phyloP scores from a whole-genome alignment of 1,140 invertebrate genomes.

The Epicauta chinensis region DNA sequence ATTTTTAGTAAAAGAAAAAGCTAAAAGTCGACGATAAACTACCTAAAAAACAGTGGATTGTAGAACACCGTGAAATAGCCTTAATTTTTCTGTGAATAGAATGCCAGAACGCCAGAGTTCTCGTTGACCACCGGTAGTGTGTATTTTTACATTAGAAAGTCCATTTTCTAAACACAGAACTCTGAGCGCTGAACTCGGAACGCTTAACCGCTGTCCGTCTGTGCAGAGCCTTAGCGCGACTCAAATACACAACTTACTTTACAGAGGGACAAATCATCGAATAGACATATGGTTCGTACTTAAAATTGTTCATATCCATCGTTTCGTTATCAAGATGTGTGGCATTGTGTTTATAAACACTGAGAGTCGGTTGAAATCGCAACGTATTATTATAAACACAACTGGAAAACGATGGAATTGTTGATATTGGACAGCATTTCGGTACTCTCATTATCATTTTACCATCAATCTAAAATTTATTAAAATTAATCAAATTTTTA shows the following conservation, averaged over 20 bases:
- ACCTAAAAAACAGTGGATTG: too few relatives aligned
- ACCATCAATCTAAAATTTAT: neutral
- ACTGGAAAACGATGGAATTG: neutral
- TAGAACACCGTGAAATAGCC: too few relatives aligned
- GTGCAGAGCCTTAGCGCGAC: neutral
- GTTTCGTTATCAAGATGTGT: slow-evolving; percentile 20
- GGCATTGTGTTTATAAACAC: slow-evolving; percentile 18
- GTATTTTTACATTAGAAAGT: too few relatives aligned
- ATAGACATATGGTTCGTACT: slow-evolving; percentile 11
- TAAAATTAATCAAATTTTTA: neutral
- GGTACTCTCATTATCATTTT: slow-evolving; percentile 43
- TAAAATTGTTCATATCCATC: slow-evolving; percentile 2
- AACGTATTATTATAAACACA: slow-evolving; percentile 1
- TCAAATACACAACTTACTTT: slow-evolving; percentile 8
- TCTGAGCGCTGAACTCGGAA: too few relatives aligned
- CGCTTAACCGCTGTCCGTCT: too few relatives aligned
- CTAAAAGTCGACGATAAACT: too few relatives aligned
- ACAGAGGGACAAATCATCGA: neutral
- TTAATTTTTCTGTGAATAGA: too few relatives aligned
- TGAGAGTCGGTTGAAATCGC: slow-evolving; percentile 3
- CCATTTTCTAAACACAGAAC: too few relatives aligned
- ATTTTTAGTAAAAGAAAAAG: too few relatives aligned
- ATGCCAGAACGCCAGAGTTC: too few relatives aligned
- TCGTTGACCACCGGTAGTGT: too few relatives aligned
- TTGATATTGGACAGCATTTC: slow-evolving; percentile 11